phyloP scores from a whole-genome alignment of 2,113 vertebrate genomes.

The Sceloporus undulatus region DNA sequence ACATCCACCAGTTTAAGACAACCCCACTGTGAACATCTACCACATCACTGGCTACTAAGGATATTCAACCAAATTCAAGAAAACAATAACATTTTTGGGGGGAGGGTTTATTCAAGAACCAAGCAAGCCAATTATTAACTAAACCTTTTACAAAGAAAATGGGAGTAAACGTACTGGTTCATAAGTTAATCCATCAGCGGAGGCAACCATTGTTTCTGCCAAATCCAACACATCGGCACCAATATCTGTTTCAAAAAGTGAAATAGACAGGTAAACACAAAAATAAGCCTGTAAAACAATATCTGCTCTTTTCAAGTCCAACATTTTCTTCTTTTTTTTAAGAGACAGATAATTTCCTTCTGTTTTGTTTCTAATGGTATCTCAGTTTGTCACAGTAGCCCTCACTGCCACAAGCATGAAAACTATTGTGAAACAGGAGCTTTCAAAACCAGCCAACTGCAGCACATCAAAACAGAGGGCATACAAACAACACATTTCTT shows the following conservation, averaged over 20 bases:
- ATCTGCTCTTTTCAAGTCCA: not conserved
- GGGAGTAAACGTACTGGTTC: conserved; percentile 87
- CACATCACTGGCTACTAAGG: not conserved
- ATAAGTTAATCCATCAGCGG: conserved; percentile 93
- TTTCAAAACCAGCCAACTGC: not conserved
- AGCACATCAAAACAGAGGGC: not conserved
- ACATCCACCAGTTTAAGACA: no score
- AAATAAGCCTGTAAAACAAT: not conserved
- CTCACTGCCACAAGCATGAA: not conserved
- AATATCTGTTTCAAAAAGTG: conserved; percentile 82
- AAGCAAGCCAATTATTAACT: rapidly evolving
- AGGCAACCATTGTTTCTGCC: conserved; percentile 95
- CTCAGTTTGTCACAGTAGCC: not conserved
- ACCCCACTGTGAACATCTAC: not conserved
- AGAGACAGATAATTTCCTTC: not conserved
- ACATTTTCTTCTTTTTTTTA: no score
- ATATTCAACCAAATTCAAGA: not conserved
- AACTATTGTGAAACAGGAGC: not conserved
- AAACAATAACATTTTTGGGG: not conserved
- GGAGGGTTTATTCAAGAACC: no score
- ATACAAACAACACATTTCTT: not conserved
- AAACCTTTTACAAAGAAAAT: conserved; percentile 25
- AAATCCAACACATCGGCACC: conserved; percentile 97
- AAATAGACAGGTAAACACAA: conserved; percentile 34
- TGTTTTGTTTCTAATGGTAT: not conserved